Base-by-base conservation (phyloP, 2,888 invertebrate species). In the Pachycephus smyrnensis region DNA sequence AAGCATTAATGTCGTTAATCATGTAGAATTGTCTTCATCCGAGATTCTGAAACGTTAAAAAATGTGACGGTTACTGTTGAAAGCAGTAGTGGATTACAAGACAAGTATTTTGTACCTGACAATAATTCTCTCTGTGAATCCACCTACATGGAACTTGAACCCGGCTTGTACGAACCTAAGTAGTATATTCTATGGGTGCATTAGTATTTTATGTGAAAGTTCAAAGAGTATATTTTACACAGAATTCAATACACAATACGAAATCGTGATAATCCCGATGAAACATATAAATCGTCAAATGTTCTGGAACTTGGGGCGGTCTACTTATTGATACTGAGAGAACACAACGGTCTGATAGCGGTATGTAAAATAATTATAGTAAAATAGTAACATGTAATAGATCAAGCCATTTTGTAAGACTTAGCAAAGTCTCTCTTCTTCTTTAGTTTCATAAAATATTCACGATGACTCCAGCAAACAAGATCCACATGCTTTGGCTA, bases 401-500 rank as follows among this genome's bases (percentile, higher is more conserved):
- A 11, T 75, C 12, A 55, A 23, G 9, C 11, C 71, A 69, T 79
- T 79, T 79, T 74, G 33, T 12, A 69, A 78, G 30, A 32, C 12
- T 75, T 36, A 30, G 33, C n/a, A 74, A 23, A 55, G 55, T 55
- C 23, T 23, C 23, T 55, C 9, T 23, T 77, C 30, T 37, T 77
- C 85, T 88, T 76, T 78, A 92, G 91, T 93, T 93, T 69, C 93
- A 93, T 0, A 93, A 93, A 73, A 90, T 94, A 33, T 94, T 93
- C 84, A 93, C 93, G 0, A 94, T 95, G 86, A 94, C 94, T 71
- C 93, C 93, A 0, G 94, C 95, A 30, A 96, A 95, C 88, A 94
- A 93, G 36, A 91, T 96, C 4, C 94, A 94, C 81, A 94, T 96
- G 86, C 91, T 94, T 4, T 96, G 95, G 95, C 94, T 96, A 83